These are phyloP conservation scores for Sylvilagus floridanus DNA, from an alignment of 2,797 vertebrate genomes.

Conservation along the genomic window DNA sequence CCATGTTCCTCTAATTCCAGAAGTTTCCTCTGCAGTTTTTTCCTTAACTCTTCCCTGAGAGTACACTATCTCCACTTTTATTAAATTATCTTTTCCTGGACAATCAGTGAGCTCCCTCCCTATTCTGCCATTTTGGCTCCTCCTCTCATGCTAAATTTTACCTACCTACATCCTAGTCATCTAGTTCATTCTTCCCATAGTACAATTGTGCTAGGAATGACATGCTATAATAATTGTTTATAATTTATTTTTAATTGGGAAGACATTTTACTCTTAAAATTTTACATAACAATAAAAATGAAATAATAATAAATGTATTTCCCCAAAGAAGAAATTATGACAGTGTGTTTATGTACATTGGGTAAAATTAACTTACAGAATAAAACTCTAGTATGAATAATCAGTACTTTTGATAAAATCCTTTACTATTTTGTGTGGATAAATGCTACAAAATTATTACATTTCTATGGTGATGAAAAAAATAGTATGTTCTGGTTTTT, in stretches of 20 bases:
- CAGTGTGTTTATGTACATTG: background rate
- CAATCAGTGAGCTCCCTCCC: too few relatives aligned
- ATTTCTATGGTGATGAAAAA: background rate
- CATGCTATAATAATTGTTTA: background rate
- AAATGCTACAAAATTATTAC: background rate
- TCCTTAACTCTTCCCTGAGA: too few relatives aligned
- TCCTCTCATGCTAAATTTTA: background rate
- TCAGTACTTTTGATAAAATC: background rate
- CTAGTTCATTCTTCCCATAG: background rate
- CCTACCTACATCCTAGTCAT: background rate
- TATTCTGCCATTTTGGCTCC: too few relatives aligned
- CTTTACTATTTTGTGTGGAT: background rate
- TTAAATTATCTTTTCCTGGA: too few relatives aligned
- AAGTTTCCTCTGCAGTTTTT: too few relatives aligned
- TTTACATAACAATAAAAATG: constrained; percentile 4
- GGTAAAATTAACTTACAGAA: background rate
- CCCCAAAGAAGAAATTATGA: background rate
- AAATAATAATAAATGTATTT: background rate
- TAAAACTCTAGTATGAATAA: background rate
- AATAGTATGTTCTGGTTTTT: background rate
- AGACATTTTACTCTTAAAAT: background rate
- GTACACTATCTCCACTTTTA: too few relatives aligned
- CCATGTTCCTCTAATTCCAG: too few relatives aligned
- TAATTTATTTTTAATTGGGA: background rate
- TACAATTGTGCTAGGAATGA: background rate